Evolutionary conservation across 1,140 invertebrate species (phyloP).

Genomic region (Uloborus diversus): DNA sequence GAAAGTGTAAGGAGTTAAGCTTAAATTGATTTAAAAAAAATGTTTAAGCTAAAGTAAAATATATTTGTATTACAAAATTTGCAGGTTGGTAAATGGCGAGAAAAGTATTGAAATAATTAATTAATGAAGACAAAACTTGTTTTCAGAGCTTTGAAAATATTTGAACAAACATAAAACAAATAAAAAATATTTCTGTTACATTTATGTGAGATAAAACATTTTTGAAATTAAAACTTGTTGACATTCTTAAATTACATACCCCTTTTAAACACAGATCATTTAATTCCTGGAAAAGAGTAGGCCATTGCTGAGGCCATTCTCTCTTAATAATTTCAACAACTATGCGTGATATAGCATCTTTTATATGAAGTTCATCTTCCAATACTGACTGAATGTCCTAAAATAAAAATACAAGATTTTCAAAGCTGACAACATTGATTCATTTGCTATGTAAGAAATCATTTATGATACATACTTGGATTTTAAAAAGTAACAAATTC

Average conservation of each 20-base stretch:
- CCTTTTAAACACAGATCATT: slow-evolving; percentile 69
- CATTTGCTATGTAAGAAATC: too few relatives aligned
- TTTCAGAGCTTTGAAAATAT: background rate
- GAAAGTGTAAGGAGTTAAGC: too few relatives aligned
- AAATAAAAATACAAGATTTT: background rate
- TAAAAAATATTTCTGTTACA: background rate
- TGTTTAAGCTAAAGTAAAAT: too few relatives aligned
- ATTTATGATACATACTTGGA: too few relatives aligned
- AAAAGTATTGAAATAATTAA: too few relatives aligned
- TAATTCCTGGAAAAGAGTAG: slow-evolving; percentile 80
- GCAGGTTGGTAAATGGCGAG: too few relatives aligned
- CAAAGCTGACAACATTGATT: too few relatives aligned
- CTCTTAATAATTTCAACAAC: slow-evolving; percentile 94
- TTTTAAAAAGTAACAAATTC: too few relatives aligned
- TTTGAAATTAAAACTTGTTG: background rate
- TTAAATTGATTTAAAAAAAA: too few relatives aligned
- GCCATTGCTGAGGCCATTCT: slow-evolving; percentile 97
- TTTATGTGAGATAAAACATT: background rate
- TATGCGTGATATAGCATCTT: slow-evolving; percentile 85
- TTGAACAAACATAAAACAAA: background rate
- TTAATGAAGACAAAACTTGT: background rate
- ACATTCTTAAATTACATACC: slow-evolving; percentile 24
- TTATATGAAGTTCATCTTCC: slow-evolving; percentile 75
- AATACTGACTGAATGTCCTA: slow-evolving; percentile 63
- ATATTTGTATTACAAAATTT: too few relatives aligned